Conservation (phyloP, 2,888 invertebrate species). For the Drosophila fulvimacula region DNA sequence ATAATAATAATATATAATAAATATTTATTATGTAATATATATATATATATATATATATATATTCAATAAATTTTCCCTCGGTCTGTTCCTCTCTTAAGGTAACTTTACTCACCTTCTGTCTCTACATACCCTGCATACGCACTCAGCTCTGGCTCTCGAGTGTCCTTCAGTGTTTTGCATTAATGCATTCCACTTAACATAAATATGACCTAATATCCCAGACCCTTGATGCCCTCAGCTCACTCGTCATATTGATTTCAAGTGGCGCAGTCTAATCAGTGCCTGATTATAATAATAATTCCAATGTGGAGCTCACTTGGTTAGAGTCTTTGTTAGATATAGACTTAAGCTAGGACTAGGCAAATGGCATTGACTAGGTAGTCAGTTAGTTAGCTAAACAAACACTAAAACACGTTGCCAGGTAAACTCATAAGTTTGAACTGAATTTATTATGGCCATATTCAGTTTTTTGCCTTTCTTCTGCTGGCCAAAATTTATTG, state of each 20-base stretch:
- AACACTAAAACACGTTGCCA: background rate
- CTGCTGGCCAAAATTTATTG: background rate
- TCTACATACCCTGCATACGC: background rate
- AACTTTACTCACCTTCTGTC: background rate
- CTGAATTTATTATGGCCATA: background rate
- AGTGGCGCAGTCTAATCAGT: background rate
- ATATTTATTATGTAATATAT: too few species aligned
- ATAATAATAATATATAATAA: too few species aligned
- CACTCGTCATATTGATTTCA: background rate
- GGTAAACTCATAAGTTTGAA: background rate
- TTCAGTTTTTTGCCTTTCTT: background rate
- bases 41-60: too few species aligned
- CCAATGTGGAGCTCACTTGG: background rate
- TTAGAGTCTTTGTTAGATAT: background rate
- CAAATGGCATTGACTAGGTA: too few species aligned
- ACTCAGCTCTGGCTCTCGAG: background rate
- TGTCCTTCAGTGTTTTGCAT: background rate
- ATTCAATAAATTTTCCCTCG: background rate
- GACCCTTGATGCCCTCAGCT: background rate
- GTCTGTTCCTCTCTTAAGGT: background rate
- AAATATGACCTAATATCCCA: background rate
- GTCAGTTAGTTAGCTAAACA: background rate
- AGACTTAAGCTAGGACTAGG: too few species aligned
- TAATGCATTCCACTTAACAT: background rate
- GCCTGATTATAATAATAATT: background rate